These are phyloP conservation scores for Xiphophorus birchmanni DNA, from an alignment of 2,797 vertebrate species.

Conservation along the genomic window DNA sequence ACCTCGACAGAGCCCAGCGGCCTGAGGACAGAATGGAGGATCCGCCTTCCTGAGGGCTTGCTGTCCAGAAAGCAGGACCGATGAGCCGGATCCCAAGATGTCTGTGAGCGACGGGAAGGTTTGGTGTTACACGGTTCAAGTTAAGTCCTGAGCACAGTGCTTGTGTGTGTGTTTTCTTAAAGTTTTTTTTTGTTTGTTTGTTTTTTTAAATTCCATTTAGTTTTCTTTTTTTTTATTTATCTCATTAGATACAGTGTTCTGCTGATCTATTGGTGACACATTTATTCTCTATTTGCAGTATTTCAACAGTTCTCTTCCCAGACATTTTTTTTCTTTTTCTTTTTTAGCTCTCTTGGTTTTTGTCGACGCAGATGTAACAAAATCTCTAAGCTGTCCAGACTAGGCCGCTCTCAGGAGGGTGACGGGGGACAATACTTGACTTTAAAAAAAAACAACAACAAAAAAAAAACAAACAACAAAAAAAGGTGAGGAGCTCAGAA, in stretches of 20 bases:
- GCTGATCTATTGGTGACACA: slow-evolving; percentile 43
- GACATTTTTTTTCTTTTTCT: neutral
- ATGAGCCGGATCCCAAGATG: slow-evolving; percentile 39
- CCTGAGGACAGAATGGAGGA: slow-evolving; percentile 9
- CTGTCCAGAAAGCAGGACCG: slow-evolving; percentile 59
- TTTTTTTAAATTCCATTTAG: neutral
- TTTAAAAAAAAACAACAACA: neutral
- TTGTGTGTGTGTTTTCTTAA: slow-evolving; percentile 19
- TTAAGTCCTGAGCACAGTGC: slow-evolving; percentile 72
- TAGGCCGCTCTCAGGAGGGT: slow-evolving; percentile 24
- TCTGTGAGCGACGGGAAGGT: slow-evolving; percentile 53
- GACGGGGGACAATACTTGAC: slow-evolving; percentile 38
- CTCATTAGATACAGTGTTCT: slow-evolving; percentile 64
- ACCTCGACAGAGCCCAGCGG: slow-evolving; percentile 11
- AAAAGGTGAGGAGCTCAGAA: slow-evolving; percentile 31
- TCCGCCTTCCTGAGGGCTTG: slow-evolving; percentile 16
- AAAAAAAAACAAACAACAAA: no score
- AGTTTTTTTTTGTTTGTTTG: neutral
- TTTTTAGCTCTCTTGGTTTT: slow-evolving; percentile 45
- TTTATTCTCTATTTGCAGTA: slow-evolving; percentile 61
- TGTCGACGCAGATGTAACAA: slow-evolving; percentile 28
- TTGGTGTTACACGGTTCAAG: slow-evolving; percentile 50
- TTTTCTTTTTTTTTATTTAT: neutral
- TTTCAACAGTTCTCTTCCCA: slow-evolving; percentile 52
- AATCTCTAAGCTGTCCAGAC: slow-evolving; percentile 37